Conservation (phyloP, 1,140 invertebrate genomes). For the Nebria ingens region DNA sequence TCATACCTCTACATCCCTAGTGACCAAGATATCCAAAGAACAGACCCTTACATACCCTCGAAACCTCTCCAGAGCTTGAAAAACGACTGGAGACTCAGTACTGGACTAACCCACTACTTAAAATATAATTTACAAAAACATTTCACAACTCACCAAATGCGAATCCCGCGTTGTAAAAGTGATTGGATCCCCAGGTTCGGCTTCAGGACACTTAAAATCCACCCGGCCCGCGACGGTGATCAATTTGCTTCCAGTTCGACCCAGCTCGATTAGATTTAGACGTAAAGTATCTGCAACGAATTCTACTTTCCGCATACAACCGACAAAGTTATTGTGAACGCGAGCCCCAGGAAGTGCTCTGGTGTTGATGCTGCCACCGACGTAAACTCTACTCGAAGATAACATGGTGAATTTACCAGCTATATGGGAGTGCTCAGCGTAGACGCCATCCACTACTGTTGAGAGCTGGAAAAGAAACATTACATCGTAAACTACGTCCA, state of each 20-base stretch:
- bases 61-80: no score
- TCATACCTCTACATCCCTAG: no score
- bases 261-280: conserved; percentile 82
- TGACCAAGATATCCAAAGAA: no score
- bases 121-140: no score
- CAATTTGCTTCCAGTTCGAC: conserved; percentile 69
- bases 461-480: conserved; percentile 75
- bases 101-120: no score
- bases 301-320: conserved; percentile 91
- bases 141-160: conserved; percentile 72
- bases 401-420: conserved; percentile 85
- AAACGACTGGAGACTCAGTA: no score
- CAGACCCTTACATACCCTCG: no score
- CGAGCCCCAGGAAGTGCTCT: conserved; percentile 68
- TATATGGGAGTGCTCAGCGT: conserved; percentile 82
- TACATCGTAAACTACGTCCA: no score
- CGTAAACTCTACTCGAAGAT: conserved; percentile 73
- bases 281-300: conserved; percentile 81
- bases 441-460: conserved; percentile 84
- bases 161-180: conserved; percentile 86
- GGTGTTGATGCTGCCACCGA: conserved; percentile 81
- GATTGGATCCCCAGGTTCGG: conserved; percentile 76
- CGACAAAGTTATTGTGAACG: conserved; percentile 83
- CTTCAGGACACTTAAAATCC: conserved; percentile 80
- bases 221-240: conserved; percentile 80